These are phyloP conservation scores for Notocelia uddmanniana DNA, from an alignment of 2,888 invertebrate genomes.

Conservation along the genomic window DNA sequence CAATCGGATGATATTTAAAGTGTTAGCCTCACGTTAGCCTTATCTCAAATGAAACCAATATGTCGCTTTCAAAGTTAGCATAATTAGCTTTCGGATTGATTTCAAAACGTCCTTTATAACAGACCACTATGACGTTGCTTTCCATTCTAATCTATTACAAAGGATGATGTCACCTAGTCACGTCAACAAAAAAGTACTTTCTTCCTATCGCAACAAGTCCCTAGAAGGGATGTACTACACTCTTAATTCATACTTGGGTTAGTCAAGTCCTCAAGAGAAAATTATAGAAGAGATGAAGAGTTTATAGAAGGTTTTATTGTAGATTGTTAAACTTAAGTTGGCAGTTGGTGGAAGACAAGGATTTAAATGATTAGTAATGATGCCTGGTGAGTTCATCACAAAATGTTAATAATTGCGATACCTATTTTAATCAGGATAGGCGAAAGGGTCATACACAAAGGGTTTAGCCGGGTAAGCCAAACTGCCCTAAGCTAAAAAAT, in stretches of 20 bases:
- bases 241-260: not conserved
- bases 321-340: too few species aligned
- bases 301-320: too few species aligned
- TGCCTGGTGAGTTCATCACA: too few species aligned
- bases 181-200: slow-evolving; percentile 3
- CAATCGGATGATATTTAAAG: too few species aligned
- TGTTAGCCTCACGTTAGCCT: too few species aligned
- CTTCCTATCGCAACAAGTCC: not conserved
- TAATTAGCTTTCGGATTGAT: not conserved
- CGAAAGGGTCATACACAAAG: too few species aligned
- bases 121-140: not conserved
- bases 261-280: not conserved
- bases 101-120: not conserved
- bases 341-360: too few species aligned
- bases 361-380: too few species aligned
- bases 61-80: not conserved
- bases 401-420: too few species aligned
- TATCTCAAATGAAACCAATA: not conserved
- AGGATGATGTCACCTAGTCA: slow-evolving; percentile 8
- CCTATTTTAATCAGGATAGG: too few species aligned
- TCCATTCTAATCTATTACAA: slow-evolving; percentile 18
- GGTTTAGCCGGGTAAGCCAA: too few species aligned
- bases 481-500: too few species aligned
- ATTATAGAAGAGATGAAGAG: not conserved
- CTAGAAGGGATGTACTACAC: not conserved